Conservation (phyloP, 2,888 invertebrate genomes). For the Limenitis camilla region DNA sequence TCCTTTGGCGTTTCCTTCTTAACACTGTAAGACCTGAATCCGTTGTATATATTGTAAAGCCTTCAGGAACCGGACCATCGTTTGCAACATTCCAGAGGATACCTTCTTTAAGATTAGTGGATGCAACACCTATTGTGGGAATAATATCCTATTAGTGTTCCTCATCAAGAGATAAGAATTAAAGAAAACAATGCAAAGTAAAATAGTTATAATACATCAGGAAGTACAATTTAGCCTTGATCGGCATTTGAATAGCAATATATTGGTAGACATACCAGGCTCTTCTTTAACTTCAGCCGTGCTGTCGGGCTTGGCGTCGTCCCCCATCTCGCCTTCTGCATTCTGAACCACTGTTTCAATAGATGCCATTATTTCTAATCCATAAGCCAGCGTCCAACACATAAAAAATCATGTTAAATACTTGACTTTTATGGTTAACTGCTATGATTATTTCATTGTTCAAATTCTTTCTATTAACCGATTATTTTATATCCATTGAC, state of each 20-base stretch:
- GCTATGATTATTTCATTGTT: not conserved
- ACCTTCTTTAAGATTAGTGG: slow-evolving; percentile 82
- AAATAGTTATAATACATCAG: no score
- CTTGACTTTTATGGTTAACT: slow-evolving; percentile 14
- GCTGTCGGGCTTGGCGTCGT: slow-evolving; percentile 79
- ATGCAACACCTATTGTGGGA: slow-evolving; percentile 33
- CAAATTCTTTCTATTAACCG: not conserved
- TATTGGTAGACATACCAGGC: slow-evolving; percentile 51
- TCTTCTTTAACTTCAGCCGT: slow-evolving; percentile 81
- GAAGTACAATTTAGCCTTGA: no score
- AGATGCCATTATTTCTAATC: slow-evolving; percentile 85
- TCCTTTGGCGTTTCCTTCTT: slow-evolving; percentile 88
- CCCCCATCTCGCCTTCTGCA: slow-evolving; percentile 77
- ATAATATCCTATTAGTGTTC: not conserved
- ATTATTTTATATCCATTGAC: not conserved
- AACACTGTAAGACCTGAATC: slow-evolving; percentile 87
- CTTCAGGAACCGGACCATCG: slow-evolving; percentile 88
- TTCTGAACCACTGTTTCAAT: slow-evolving; percentile 89
- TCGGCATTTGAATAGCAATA: not conserved
- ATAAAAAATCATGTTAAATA: slow-evolving; percentile 62
- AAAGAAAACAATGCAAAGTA: not conserved
- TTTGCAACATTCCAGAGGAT: slow-evolving; percentile 85
- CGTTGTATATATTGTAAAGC: slow-evolving; percentile 85
- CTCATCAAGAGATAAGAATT: not conserved
- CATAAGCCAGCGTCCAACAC: slow-evolving; percentile 65